These are phyloP conservation scores for Melanotaenia duboulayi DNA, from an alignment of 2,113 vertebrate species.

Conservation along the genomic window DNA sequence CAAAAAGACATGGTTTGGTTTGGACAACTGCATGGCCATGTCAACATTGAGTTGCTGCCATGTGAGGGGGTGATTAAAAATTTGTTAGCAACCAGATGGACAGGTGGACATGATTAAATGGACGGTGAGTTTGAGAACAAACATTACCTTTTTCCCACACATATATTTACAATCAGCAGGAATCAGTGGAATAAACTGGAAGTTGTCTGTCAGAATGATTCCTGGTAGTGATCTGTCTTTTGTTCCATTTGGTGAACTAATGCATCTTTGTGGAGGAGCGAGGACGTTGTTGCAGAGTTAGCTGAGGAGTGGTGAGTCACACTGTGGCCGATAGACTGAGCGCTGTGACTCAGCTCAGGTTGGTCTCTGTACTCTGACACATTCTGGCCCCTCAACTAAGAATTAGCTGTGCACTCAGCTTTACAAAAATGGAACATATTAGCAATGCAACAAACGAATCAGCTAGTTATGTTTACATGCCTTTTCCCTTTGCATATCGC, in stretches of 20 bases:
- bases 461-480: neutral
- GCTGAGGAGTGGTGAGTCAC: slow-evolving; percentile 62
- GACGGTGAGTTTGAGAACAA: too few relatives aligned
- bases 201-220: too few relatives aligned
- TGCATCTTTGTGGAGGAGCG: slow-evolving; percentile 55
- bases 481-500: neutral
- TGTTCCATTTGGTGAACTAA: slow-evolving; percentile 19
- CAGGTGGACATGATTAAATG: too few relatives aligned
- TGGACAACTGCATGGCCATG: too few relatives aligned
- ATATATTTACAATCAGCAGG: slow-evolving; percentile 5
- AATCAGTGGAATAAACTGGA: neutral
- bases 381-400: slow-evolving; percentile 32
- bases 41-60: too few relatives aligned
- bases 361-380: slow-evolving; percentile 52
- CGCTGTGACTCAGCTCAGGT: slow-evolving; percentile 58
- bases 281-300: slow-evolving; percentile 27
- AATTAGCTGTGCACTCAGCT: slow-evolving; percentile 60
- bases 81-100: too few relatives aligned
- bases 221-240: neutral
- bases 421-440: slow-evolving; percentile 56
- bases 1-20: too few relatives aligned
- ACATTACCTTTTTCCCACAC: slow-evolving; percentile 38
- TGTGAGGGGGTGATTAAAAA: too few relatives aligned
- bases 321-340: slow-evolving; percentile 40
- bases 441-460: slow-evolving; percentile 44